Conservation (phyloP, 1,140 invertebrate genomes). For the Bombus cullumanus region DNA sequence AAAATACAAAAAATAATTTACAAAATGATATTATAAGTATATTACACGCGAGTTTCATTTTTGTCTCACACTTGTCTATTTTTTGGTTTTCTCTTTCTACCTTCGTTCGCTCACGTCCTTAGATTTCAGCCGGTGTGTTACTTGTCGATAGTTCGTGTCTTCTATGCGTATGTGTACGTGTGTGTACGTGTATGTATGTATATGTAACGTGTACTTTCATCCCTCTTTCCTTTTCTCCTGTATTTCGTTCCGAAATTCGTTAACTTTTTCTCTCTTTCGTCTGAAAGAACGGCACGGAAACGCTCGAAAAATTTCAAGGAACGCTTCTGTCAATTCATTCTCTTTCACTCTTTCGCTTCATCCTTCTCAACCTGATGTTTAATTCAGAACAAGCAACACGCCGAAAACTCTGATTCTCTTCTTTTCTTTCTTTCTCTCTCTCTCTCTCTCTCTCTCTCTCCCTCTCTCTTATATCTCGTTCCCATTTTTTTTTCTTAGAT, state of each 20-base stretch:
- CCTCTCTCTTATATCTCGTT: neutral
- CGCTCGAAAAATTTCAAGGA: conserved; percentile 62
- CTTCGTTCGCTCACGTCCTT: conserved; percentile 48
- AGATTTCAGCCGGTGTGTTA: conserved; percentile 1
- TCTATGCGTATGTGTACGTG: neutral
- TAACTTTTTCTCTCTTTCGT: conserved; percentile 3
- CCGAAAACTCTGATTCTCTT: conserved; percentile 9
- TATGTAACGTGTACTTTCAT: neutral
- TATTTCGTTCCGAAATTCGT: neutral
- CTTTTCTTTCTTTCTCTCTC: too few relatives aligned
- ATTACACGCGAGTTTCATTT: conserved; percentile 70
- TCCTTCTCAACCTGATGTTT: neutral
- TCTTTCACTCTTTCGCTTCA: neutral
- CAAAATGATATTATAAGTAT: conserved; percentile 75
- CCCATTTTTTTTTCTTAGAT: conserved; percentile 11
- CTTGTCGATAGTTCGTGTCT: conserved; percentile 6
- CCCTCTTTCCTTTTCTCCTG: neutral
- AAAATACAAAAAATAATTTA: conserved; percentile 79
- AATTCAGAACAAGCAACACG: conserved; percentile 20
- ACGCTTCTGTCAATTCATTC: conserved; percentile 40
- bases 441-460: too few relatives aligned
- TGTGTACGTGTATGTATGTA: neutral
- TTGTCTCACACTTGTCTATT: conserved; percentile 47
- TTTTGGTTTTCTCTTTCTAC: conserved; percentile 50
- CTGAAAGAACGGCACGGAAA: conserved; percentile 21